Evolutionary conservation across 2,113 vertebrate genomes (phyloP).

Genomic region (Callorhinus ursinus): DNA sequence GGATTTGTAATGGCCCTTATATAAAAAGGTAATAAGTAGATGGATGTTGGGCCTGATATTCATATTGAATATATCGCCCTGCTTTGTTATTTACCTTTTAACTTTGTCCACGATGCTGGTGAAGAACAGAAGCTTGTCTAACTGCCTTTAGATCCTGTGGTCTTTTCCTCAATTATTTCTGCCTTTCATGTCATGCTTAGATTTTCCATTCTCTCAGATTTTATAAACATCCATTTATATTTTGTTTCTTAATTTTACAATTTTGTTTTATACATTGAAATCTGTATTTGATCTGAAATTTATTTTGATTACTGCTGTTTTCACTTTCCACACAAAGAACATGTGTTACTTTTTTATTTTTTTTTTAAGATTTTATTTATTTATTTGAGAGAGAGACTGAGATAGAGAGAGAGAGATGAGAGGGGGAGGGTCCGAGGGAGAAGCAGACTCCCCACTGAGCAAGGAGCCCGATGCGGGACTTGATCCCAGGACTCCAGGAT

Average conservation of each 20-base stretch:
- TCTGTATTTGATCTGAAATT: neutral
- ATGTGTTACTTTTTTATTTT: neutral
- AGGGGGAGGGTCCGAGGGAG: too few species aligned
- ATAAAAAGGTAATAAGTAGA: neutral
- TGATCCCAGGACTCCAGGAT: too few species aligned
- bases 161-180: neutral
- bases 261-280: neutral
- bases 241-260: neutral
- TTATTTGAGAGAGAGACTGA: too few species aligned
- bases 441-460: too few species aligned
- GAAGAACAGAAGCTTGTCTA: neutral
- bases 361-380: too few species aligned
- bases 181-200: neutral
- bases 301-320: neutral
- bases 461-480: too few species aligned
- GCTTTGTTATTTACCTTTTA: neutral
- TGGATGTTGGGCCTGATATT: neutral
- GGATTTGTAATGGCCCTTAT: neutral
- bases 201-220: neutral
- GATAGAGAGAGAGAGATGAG: too few species aligned
- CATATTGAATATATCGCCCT: neutral
- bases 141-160: neutral
- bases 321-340: neutral
- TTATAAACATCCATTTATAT: neutral
- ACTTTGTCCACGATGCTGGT: neutral